Conservation (phyloP, 2,797 vertebrate genomes). For the Novumbra hubbsi region DNA sequence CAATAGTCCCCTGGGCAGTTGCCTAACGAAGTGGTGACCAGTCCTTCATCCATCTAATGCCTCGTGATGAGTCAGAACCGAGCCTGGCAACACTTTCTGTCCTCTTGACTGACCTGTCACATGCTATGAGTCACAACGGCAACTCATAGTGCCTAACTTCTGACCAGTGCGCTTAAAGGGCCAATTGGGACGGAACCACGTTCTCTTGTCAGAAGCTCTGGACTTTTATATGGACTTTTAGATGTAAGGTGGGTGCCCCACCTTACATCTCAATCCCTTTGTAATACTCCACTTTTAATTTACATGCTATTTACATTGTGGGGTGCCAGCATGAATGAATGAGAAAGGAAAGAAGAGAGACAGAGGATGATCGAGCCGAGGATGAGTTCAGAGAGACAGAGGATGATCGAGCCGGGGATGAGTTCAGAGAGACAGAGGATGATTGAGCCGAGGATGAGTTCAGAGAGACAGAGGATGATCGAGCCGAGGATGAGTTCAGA, state of each 20-base stretch:
- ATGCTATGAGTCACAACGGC: no score
- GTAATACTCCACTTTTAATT: constrained; percentile 27
- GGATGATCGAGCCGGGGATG: neutral
- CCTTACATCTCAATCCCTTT: neutral
- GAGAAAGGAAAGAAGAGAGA: neutral
- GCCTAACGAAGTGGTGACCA: neutral
- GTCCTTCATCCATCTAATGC: neutral
- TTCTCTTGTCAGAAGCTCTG: no score
- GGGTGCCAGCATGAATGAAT: constrained; percentile 1
- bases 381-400: neutral
- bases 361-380: neutral
- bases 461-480: neutral
- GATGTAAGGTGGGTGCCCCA: no score
- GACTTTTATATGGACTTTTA: neutral
- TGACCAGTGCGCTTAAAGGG: no score
- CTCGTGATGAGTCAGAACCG: no score
- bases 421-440: neutral
- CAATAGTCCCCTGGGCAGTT: neutral
- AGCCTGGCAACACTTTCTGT: neutral
- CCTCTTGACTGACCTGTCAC: neutral
- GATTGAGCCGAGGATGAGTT: neutral
- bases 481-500: no score
- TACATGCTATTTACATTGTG: constrained; percentile 23
- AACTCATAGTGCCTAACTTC: no score
- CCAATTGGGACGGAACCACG: no score